Conservation (phyloP, 1,140 invertebrate species). For the Lordiphosa collinella region DNA sequence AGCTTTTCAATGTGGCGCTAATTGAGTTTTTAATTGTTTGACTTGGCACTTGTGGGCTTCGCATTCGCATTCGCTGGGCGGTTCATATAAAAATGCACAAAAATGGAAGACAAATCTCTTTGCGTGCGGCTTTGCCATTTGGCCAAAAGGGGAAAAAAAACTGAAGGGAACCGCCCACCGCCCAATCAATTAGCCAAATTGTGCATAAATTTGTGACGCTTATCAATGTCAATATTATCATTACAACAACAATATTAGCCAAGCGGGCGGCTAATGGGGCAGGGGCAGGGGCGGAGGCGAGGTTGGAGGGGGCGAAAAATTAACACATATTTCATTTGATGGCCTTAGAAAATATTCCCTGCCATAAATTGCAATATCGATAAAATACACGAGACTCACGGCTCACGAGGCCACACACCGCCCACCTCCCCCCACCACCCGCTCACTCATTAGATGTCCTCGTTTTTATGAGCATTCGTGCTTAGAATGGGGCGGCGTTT, state of each 20-base stretch:
- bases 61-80: slow-evolving; percentile 29
- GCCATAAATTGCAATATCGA: slow-evolving; percentile 75
- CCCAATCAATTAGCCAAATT: slow-evolving; percentile 77
- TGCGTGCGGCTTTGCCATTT: slow-evolving; percentile 54
- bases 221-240: slow-evolving; percentile 78
- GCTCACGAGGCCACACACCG: slow-evolving; percentile 4
- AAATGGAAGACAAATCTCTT: neutral
- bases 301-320: slow-evolving; percentile 45
- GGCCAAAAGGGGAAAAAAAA: neutral
- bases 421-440: slow-evolving; percentile 20
- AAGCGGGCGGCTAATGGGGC: neutral
- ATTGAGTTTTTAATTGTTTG: slow-evolving; percentile 78
- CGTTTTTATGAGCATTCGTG: slow-evolving; percentile 36
- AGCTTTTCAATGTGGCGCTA: slow-evolving; percentile 76
- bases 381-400: slow-evolving; percentile 72
- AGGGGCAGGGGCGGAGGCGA: neutral
- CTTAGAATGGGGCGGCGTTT: neutral
- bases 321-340: slow-evolving; percentile 77
- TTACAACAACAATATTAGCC: slow-evolving; percentile 59
- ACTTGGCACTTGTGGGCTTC: slow-evolving; percentile 63
- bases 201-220: slow-evolving; percentile 77
- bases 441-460: slow-evolving; percentile 48
- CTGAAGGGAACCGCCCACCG: slow-evolving; percentile 21
- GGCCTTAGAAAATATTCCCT: slow-evolving; percentile 46
- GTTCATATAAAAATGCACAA: too few species aligned